These are phyloP conservation scores for Sminthurinus signatus DNA, from an alignment of 1,140 invertebrate genomes.

Conservation along the genomic window DNA sequence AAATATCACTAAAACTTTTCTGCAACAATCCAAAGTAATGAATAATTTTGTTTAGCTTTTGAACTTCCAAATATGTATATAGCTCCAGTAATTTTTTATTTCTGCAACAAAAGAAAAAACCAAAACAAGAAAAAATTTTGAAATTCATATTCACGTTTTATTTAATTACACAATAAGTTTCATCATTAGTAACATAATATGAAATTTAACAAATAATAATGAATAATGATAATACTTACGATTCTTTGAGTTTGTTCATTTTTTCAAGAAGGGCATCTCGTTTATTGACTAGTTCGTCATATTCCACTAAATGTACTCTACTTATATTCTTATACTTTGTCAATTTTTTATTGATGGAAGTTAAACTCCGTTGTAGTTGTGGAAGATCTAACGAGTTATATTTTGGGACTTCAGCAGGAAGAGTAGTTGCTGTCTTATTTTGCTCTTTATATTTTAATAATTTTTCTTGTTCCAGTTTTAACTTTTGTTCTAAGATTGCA, in stretches of 20 bases:
- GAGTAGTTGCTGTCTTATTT: no score
- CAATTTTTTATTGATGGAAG: background rate
- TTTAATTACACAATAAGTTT: background rate
- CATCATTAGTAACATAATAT: no score
- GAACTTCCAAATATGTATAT: background rate
- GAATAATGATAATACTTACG: background rate
- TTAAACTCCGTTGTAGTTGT: background rate
- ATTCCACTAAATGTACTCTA: background rate
- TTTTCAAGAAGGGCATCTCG: background rate
- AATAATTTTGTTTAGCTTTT: slow-evolving; percentile 16
- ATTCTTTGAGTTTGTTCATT: background rate
- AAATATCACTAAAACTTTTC: slow-evolving; percentile 12
- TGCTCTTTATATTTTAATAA: no score
- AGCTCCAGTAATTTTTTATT: background rate
- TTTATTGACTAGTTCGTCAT: background rate
- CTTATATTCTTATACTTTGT: background rate
- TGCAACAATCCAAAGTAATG: slow-evolving; percentile 7
- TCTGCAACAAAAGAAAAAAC: background rate
- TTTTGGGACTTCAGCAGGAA: no score
- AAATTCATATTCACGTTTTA: background rate
- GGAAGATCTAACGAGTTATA: no score
- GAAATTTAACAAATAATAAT: background rate
- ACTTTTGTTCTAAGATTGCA: background rate
- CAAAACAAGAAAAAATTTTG: background rate
- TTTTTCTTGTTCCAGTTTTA: no score